Evolutionary conservation across 1,140 invertebrate species (phyloP), one percentile per base, ranked within the genome.

Genomic region (Zophobas atratus): DNA sequence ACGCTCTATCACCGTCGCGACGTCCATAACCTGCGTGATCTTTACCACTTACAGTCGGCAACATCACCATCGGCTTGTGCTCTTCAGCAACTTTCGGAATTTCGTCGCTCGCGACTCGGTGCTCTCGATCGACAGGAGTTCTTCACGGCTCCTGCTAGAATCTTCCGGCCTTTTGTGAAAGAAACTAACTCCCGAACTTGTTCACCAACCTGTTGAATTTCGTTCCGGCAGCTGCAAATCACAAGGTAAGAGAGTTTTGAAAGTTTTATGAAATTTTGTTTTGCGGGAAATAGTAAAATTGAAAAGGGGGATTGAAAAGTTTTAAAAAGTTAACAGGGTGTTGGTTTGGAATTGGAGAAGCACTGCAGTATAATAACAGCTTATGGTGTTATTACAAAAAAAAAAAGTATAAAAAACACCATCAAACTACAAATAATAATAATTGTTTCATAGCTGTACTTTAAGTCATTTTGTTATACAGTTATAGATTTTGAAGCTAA

Each of bases 1-100:
- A 73, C 71, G 71, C 71, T 73, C 51, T 56, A 73, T 73, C 71
- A 73, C 49, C 71, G 71, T 73, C 71, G 55, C 71, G 71, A 73
- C 71, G 71, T 73, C 71, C 71, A 73, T 73, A 73, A 73, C 71
- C 71, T 55, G 71, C 49, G 71, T 73, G 71, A 73, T 73, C 71
- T 73, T 55, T 73, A 73, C 71, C 71, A 73, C 49, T 56, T 53
- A 34, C 71, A 73, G 71, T 56, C 71, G 60, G 8, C 60, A 43
- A 67, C 60, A 67, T 67, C 60, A 67, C 60, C 60, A 67, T 67
- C 60, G 60, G 39, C 60, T 43, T 36, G 57, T 63, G 57, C 57
- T 33, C 55, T 67, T 57, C 55, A 57, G 2, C 38, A 67, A 67
- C 38, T 67, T 36, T 63, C 60, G 60, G 60, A 67, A 39, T 67